Percentiles rank a stretch among this genome's conserved stretches.
These are phyloP conservation scores for Adelges cooleyi DNA, from an alignment of 1,140 invertebrate genomes.

Conservation along the genomic window DNA sequence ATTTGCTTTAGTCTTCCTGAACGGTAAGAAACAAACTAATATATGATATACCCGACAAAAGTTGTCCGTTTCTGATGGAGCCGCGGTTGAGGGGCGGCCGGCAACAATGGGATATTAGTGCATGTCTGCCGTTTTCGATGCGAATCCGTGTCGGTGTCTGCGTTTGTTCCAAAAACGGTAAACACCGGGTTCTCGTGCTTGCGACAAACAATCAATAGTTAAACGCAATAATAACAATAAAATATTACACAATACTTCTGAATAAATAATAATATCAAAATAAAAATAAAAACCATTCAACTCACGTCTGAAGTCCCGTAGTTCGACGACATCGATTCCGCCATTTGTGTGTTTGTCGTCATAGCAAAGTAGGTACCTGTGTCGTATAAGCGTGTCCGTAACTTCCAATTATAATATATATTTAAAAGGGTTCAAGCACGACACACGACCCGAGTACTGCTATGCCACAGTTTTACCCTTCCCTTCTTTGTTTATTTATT, in stretches of 20 bases:
- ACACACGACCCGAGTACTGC: too few relatives aligned
- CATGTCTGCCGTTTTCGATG: background rate
- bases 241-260: background rate
- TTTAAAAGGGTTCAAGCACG: too few relatives aligned
- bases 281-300: background rate
- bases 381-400: too few relatives aligned
- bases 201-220: too few relatives aligned
- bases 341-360: constrained; percentile 20
- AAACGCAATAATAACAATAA: too few relatives aligned
- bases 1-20: too few relatives aligned
- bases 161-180: background rate
- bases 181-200: constrained; percentile 5
- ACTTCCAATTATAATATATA: too few relatives aligned
- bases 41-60: constrained; percentile 2
- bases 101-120: constrained; percentile 28
- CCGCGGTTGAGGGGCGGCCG: constrained; percentile 28
- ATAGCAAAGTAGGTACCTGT: constrained; percentile 18
- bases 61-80: constrained; percentile 29
- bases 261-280: background rate
- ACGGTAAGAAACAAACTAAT: background rate
- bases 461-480: too few relatives aligned
- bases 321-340: constrained; percentile 3
- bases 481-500: too few relatives aligned
- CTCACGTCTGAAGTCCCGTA: background rate
- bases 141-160: background rate